Evolutionary conservation across 2,113 vertebrate genomes (phyloP), one percentile per base, ranked within the genome.

Genomic region (Murina feae): DNA sequence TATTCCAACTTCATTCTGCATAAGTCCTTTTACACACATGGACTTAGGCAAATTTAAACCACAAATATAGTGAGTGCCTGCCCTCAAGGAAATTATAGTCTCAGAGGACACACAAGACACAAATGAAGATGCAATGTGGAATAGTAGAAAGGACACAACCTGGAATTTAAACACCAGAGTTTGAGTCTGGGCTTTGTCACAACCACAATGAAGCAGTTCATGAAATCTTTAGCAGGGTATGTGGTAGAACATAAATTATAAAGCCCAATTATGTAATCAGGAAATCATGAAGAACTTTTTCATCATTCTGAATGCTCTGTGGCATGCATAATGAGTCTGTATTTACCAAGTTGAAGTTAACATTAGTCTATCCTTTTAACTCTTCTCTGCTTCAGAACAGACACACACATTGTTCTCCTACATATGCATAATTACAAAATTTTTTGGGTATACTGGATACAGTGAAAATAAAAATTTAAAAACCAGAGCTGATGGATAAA

Each of bases 241-340:
- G 49, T 71, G 95, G 91, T 95, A 71, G 90, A 37, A 66, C n/a
- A 23, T 75, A 75, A 96, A 85, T 97, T 98, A 96, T 96, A 97
- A 95, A 97, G 89, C 53, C 94, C 92, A 90, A 91, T 97, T 97
- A 95, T 95, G 89, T 0, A 30, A 91, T 98, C 93, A 68, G 66
- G 90, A 91, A 94, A 82, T 97, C 95, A 90, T 55, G 47, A 69
- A 93, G 90, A 85, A 32, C 79, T 94, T 94, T 97, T 93, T 94
- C 90, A 96, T 96, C 95, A 95, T 72, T 94, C 89, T 69, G 72
- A 96, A 84, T 88, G 58, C 10, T 94, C 93, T 91, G 85, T 90
- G 89, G 89, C 75, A 88, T 89, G 42, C 66, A 79, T 63, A 86
- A 53, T 47, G 84, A 92, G 85, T 32, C 65, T 76, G 68, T 68